Evolutionary conservation across 2,888 invertebrate species (phyloP).

Genomic region (Hartigia nigra): DNA sequence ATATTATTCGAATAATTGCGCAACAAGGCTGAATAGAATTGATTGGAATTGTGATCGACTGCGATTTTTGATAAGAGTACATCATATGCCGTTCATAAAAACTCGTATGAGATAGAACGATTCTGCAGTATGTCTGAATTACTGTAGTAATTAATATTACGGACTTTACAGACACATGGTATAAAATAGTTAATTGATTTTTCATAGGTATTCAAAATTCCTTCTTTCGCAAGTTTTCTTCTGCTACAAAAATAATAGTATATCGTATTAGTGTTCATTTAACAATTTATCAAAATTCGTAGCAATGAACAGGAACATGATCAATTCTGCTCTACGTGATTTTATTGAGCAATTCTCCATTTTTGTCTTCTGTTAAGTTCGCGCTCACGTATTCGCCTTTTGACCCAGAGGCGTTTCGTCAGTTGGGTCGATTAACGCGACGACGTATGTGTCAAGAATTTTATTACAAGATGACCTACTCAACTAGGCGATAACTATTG

Average conservation of each 20-base stretch:
- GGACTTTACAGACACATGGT: not conserved
- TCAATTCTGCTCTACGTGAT: not conserved
- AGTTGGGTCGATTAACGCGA: not conserved
- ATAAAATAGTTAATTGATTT: not conserved
- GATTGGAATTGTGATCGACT: not conserved
- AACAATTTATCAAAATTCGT: not conserved
- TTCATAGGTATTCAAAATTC: too few relatives aligned
- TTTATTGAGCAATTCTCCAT: not conserved
- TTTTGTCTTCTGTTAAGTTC: not conserved
- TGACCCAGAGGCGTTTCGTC: not conserved
- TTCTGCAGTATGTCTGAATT: not conserved
- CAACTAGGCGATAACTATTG: not conserved
- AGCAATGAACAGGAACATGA: not conserved
- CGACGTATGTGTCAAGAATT: not conserved
- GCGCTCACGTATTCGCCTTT: not conserved
- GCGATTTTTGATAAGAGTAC: not conserved
- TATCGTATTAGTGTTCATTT: not conserved
- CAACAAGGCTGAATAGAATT: not conserved
- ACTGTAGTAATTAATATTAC: not conserved
- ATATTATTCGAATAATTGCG: not conserved
- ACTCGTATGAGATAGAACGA: not conserved
- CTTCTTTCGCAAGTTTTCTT: too few relatives aligned
- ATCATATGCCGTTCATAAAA: not conserved
- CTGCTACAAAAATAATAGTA: not conserved
- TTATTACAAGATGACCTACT: not conserved